Conservation (phyloP, 2,888 invertebrate species). For the Eupithecia insigniata region DNA sequence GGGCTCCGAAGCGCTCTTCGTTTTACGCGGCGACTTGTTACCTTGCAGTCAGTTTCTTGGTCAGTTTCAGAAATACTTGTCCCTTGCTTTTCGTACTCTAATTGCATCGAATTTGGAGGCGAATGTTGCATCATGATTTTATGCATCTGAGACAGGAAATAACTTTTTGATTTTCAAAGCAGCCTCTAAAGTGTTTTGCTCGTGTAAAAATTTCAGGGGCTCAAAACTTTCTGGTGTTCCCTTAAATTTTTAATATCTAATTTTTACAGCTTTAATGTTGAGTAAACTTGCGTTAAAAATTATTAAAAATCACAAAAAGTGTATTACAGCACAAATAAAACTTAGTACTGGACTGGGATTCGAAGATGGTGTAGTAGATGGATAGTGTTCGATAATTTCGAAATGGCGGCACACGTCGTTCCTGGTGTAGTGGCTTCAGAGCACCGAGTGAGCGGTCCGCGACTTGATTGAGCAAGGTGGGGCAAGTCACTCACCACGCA, state of each 20-base stretch:
- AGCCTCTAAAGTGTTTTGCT: neutral
- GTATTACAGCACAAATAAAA: neutral
- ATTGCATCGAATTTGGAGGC: too few relatives aligned
- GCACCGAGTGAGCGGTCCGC: neutral
- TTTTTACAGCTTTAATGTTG: neutral
- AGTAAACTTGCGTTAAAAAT: neutral
- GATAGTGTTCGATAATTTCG: neutral
- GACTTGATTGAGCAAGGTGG: neutral
- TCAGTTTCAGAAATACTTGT: too few relatives aligned
- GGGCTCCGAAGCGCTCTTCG: too few relatives aligned
- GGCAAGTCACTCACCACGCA: neutral
- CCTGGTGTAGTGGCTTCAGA: neutral
- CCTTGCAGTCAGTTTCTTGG: too few relatives aligned
- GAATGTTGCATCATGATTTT: neutral
- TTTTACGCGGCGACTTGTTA: too few relatives aligned
- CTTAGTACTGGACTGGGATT: neutral
- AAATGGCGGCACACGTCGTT: neutral
- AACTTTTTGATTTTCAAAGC: neutral
- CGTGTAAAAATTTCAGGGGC: neutral
- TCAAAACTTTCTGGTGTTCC: neutral
- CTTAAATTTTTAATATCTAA: neutral
- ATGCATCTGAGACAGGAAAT: neutral
- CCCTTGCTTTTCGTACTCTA: too few relatives aligned
- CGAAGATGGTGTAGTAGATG: neutral
- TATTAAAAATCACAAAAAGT: neutral